Percentiles rank a stretch among this genome's conserved stretches.
These are phyloP conservation scores for Vireo altiloquus DNA, from an alignment of 2,113 vertebrate species.

Conservation along the genomic window DNA sequence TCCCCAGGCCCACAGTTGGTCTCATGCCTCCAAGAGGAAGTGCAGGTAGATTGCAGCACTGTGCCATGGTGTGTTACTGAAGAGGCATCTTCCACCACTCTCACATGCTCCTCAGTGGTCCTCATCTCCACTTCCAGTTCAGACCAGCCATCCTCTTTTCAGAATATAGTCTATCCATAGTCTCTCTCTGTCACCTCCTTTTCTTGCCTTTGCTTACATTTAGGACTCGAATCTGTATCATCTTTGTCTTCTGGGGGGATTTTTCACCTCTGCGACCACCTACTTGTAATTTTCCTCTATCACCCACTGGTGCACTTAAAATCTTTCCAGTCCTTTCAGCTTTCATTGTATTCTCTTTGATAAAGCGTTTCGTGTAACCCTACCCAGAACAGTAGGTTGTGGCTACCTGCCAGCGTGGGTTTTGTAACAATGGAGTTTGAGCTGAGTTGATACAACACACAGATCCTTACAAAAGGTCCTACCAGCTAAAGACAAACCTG, in stretches of 20 bases:
- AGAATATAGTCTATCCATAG: background rate
- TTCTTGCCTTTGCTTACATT: background rate
- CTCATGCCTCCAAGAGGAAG: background rate
- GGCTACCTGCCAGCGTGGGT: background rate
- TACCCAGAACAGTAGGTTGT: background rate
- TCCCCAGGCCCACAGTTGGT: background rate
- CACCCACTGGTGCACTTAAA: background rate
- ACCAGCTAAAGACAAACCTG: background rate
- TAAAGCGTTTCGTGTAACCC: background rate
- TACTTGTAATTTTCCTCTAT: background rate
- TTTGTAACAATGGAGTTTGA: background rate
- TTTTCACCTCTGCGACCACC: background rate
- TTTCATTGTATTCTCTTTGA: background rate
- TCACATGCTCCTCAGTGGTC: background rate
- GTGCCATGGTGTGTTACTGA: background rate
- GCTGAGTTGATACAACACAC: background rate
- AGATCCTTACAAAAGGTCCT: background rate
- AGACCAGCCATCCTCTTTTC: background rate
- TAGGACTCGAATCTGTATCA: background rate
- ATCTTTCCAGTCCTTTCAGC: background rate
- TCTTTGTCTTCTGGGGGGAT: background rate
- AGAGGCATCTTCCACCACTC: background rate
- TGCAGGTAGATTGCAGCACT: background rate
- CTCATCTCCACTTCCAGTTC: background rate
- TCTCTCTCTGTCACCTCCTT: background rate